phyloP scores from a whole-genome alignment of 92 coral and sea anemone genomes.

The Heteractis magnifica region DNA sequence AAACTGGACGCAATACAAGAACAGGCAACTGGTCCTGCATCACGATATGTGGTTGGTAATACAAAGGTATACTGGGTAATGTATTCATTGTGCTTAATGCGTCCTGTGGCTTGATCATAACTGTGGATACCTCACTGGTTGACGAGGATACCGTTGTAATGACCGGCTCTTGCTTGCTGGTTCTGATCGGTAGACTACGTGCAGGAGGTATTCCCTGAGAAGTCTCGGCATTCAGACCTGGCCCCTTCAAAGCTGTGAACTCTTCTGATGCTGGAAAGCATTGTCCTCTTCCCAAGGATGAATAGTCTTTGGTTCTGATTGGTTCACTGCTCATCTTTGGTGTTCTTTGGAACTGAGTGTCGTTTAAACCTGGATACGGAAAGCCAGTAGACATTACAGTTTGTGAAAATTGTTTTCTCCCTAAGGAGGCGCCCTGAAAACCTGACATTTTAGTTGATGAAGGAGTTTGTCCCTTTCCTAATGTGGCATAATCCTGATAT shows the following conservation, averaged over 20 bases:
- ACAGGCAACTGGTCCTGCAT: constrained; percentile 60
- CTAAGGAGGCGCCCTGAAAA: neutral
- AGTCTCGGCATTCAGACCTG: neutral
- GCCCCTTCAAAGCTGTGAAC: neutral
- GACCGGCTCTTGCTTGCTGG: neutral
- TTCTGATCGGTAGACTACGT: neutral
- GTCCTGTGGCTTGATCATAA: constrained; percentile 6
- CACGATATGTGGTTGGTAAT: constrained; percentile 74
- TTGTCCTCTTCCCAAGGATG: neutral
- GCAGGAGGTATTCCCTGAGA: neutral
- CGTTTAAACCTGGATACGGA: neutral
- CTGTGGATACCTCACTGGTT: neutral
- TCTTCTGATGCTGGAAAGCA: neutral
- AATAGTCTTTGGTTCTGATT: neutral
- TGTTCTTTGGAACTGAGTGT: too few relatives aligned
- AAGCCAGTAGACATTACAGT: neutral
- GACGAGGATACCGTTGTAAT: neutral
- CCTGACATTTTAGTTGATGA: too few relatives aligned
- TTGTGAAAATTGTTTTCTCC: neutral
- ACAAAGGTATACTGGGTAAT: constrained; percentile 25
- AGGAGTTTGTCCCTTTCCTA: too few relatives aligned
- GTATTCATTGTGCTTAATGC: neutral
- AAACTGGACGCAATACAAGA: constrained; percentile 68
- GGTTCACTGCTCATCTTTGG: neutral
- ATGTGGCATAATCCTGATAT: too few relatives aligned